Evolutionary conservation across 2,113 vertebrate genomes (phyloP).

Genomic region (Microcebus murinus): DNA sequence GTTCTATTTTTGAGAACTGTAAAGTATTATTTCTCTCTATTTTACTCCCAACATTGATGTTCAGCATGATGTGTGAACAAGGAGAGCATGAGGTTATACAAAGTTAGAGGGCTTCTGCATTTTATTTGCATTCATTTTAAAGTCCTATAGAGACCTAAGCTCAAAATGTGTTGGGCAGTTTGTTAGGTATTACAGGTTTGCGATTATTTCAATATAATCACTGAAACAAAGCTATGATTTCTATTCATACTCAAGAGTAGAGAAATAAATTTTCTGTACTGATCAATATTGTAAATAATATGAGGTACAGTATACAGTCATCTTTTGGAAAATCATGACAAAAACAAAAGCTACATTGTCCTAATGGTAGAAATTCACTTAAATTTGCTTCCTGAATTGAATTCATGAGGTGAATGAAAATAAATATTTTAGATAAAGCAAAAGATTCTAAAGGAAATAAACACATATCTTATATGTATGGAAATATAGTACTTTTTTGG

Average conservation of each 20-base stretch:
- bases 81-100: neutral
- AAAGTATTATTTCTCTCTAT: neutral
- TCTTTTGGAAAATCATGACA: conserved; percentile 20
- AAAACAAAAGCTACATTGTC: neutral
- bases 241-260: neutral
- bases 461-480: neutral
- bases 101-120: neutral
- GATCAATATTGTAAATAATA: neutral
- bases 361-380: neutral
- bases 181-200: neutral
- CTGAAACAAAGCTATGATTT: neutral
- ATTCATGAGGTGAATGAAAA: neutral
- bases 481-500: neutral
- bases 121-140: neutral
- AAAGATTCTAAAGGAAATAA: neutral
- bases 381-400: neutral
- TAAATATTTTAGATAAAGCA: neutral
- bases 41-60: neutral
- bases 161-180: neutral
- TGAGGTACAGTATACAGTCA: neutral
- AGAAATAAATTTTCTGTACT: neutral
- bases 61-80: neutral
- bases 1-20: neutral
- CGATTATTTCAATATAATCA: neutral
- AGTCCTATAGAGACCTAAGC: neutral